Evolutionary conservation across 2,797 vertebrate species (phyloP), one percentile per base, ranked within the genome.

Genomic region (Mus minutoides): DNA sequence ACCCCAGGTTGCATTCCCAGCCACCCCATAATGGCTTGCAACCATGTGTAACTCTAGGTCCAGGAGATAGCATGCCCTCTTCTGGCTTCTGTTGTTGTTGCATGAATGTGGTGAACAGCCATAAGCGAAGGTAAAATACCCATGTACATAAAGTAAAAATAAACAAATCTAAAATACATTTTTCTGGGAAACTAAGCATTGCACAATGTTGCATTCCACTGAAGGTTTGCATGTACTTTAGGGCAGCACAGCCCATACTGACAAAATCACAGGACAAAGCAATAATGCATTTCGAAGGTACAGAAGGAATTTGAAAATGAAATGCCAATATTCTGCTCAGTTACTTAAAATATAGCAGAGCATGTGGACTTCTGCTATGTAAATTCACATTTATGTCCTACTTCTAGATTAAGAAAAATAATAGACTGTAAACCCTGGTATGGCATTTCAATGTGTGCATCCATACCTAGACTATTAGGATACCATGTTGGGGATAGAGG

Each of bases 281-380:
- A 76, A 13, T 87, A 87, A 71, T 78, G 60, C 88, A 85, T 26
- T 9, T 88, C 60, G 52, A 77, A 77, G 43, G 85, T 80, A 77
- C 10, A n/a, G 19, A 92, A 88, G 10, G 14, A 34, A 40, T 91
- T 85, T 78, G 40, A 64, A 75, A 94, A 94, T 75, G 24, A 94
- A 93, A 79, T 46, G 37, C 31, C 58, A 80, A 92, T n/a, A 73
- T 75, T 88, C 11, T 83, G 21, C 19, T 91, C 56, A 95, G 62
- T 90, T 82, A 79, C 86, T 91, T 92, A 89, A 91, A 95, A 87
- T 89, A 79, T 4, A 71, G 5, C 24, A 24, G 54, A 82, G 34
- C 24, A 94, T 88, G 84, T 92, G 75, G 17, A 88, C 49, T 62
- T 62, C 3, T 62, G 69, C 12, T 76, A 87, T 16, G 60, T 64